Conservation (phyloP, 2,113 vertebrate species). For the Seriola aureovittata region DNA sequence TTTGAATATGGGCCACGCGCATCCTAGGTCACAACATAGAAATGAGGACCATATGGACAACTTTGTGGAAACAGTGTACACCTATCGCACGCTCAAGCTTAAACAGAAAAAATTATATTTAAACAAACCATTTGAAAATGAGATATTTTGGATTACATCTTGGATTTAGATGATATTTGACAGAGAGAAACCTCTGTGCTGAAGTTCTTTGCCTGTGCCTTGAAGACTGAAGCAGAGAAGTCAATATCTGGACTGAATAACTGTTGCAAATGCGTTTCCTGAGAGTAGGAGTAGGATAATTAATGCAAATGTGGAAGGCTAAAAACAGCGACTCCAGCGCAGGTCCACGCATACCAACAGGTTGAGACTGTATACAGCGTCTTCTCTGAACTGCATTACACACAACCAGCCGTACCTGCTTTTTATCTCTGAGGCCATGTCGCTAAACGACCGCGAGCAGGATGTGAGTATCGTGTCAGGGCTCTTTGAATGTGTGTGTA, state of each 20-base stretch:
- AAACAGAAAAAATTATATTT: background rate
- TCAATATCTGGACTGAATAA: slow-evolving; percentile 58
- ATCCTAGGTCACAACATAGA: background rate
- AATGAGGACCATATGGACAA: background rate
- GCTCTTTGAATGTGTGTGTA: slow-evolving; percentile 63
- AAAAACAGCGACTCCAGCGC: slow-evolving; percentile 47
- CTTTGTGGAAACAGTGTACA: background rate
- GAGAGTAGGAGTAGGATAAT: slow-evolving; percentile 50
- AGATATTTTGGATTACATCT: background rate
- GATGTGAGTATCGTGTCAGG: slow-evolving; percentile 70
- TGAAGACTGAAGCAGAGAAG: background rate
- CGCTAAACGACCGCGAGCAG: slow-evolving; percentile 61
- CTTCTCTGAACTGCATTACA: slow-evolving; percentile 46
- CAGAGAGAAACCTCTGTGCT: background rate
- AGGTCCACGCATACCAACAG: slow-evolving; percentile 51
- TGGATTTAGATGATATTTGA: background rate
- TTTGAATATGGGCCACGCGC: background rate
- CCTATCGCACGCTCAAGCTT: background rate
- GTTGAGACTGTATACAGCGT: slow-evolving; percentile 43
- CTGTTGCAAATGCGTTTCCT: slow-evolving; percentile 44
- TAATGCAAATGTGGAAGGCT: slow-evolving; percentile 63
- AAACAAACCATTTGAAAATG: background rate
- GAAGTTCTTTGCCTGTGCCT: background rate
- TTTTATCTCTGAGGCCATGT: slow-evolving; percentile 59
- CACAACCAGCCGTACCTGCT: slow-evolving; percentile 60